phyloP scores from a whole-genome alignment of 2,888 invertebrate species.

The Petrolisthes cinctipes region DNA sequence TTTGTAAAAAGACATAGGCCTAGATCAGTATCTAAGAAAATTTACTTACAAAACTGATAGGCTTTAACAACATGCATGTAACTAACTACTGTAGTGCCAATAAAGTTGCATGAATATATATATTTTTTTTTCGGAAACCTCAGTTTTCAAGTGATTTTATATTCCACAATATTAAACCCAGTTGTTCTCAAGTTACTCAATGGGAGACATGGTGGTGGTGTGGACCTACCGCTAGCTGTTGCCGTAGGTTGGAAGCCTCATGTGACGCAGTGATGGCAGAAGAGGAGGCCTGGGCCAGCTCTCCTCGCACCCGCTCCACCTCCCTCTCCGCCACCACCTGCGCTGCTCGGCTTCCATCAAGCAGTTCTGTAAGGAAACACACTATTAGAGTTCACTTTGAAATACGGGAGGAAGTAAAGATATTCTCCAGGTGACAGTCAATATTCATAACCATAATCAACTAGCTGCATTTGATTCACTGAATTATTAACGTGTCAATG shows the following conservation, averaged over 20 bases:
- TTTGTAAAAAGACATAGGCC: too few relatives aligned
- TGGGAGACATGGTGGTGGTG: not conserved
- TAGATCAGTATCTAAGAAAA: too few relatives aligned
- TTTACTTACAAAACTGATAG: too few relatives aligned
- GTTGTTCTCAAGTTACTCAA: not conserved
- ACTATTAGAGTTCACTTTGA: not conserved
- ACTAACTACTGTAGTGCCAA: too few relatives aligned
- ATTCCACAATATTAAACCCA: too few relatives aligned
- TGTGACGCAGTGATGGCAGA: conserved; percentile 60
- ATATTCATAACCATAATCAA: too few relatives aligned
- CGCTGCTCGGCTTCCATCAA: conserved; percentile 42
- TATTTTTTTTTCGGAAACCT: too few relatives aligned
- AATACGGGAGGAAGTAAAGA: not conserved
- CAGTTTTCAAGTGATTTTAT: too few relatives aligned
- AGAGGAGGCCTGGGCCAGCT: conserved; percentile 55
- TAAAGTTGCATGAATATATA: too few relatives aligned
- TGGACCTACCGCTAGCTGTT: conserved; percentile 57
- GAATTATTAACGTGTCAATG: too few relatives aligned
- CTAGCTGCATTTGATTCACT: too few relatives aligned
- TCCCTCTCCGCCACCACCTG: conserved; percentile 52
- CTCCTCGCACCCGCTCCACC: conserved; percentile 48
- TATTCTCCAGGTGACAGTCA: not conserved
- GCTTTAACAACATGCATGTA: too few relatives aligned
- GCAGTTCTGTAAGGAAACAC: conserved; percentile 25
- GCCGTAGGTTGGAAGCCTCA: conserved; percentile 60